phyloP scores from a whole-genome alignment of 2,888 invertebrate species.

The Dicranocentrus wangi region DNA sequence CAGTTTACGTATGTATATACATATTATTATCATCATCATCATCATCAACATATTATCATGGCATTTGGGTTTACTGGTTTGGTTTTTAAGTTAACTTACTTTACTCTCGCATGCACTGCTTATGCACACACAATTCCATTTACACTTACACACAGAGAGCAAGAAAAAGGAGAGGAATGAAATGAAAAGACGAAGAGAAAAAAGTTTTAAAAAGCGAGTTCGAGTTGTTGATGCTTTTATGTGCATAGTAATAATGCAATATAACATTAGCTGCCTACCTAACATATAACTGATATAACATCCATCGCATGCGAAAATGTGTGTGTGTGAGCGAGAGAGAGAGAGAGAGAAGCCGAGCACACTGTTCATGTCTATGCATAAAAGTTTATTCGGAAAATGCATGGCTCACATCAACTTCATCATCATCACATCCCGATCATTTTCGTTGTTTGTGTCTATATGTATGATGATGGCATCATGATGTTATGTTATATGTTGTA shows the following conservation, averaged over 20 bases:
- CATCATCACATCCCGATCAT: conserved; percentile 17
- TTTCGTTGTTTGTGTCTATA: conserved; percentile 6
- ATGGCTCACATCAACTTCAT: conserved; percentile 32
- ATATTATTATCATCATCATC: too few relatives aligned
- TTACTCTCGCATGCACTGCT: not conserved
- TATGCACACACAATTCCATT: not conserved
- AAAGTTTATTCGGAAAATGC: conserved; percentile 37
- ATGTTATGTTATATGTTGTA: conserved; percentile 42
- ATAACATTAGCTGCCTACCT: not conserved
- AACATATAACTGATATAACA: not conserved
- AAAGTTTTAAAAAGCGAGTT: conserved; percentile 23
- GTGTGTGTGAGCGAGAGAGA: too few relatives aligned
- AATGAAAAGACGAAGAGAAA: conserved; percentile 14
- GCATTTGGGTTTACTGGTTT: conserved; percentile 13
- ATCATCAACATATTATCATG: conserved; percentile 8
- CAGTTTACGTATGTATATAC: too few relatives aligned
- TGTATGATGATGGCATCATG: conserved; percentile 11
- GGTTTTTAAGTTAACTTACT: conserved; percentile 6
- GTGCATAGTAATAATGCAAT: conserved; percentile 11
- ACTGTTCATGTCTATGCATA: conserved; percentile 33
- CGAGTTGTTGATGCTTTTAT: conserved; percentile 20
- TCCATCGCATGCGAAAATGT: conserved; percentile 8
- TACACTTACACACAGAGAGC: not conserved
- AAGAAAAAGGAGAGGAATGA: not conserved
- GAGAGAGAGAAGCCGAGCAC: not conserved